phyloP scores from a whole-genome alignment of 37 sponge, comb jelly and placozoan genomes.

The Amphimedon queenslandica region DNA sequence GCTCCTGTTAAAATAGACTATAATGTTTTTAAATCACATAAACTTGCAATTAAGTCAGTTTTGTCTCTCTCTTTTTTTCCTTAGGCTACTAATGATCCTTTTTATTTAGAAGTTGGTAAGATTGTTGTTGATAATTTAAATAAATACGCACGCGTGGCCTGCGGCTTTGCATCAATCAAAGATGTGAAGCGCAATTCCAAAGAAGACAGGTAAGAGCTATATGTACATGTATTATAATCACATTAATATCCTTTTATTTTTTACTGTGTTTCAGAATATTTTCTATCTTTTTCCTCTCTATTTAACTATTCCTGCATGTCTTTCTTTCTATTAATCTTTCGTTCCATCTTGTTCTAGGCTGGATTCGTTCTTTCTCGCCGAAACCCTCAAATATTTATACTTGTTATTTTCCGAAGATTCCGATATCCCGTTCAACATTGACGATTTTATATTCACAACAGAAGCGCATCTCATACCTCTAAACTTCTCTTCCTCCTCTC shows the following conservation, averaged over 20 bases:
- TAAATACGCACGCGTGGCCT: conserved; percentile 67
- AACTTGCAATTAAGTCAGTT: not conserved
- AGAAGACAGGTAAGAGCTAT: conserved; percentile 85
- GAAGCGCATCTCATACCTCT: conserved; percentile 94
- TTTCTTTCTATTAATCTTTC: not conserved
- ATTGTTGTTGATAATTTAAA: conserved; percentile 72
- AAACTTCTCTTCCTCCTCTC: not conserved
- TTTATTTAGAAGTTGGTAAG: conserved; percentile 83
- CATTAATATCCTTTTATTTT: not conserved
- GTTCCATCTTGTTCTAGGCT: conserved; percentile 40
- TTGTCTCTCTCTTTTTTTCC: not conserved
- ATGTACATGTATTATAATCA: not conserved
- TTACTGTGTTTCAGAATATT: too few species aligned
- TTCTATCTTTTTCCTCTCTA: too few species aligned
- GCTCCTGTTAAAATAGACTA: too few species aligned
- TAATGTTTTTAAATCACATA: not conserved
- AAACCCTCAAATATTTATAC: conserved; percentile 95
- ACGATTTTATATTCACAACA: conserved; percentile 91
- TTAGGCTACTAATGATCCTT: conserved; percentile 86
- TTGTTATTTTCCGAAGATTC: conserved; percentile 86
- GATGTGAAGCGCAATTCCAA: conserved; percentile 68
- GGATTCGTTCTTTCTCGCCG: conserved; percentile 96
- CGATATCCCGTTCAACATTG: conserved; percentile 73
- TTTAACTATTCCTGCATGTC: not conserved
- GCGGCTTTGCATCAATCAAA: conserved; percentile 91